Evolutionary conservation across 1,140 invertebrate species (phyloP).

Genomic region (Heliconius congener): DNA sequence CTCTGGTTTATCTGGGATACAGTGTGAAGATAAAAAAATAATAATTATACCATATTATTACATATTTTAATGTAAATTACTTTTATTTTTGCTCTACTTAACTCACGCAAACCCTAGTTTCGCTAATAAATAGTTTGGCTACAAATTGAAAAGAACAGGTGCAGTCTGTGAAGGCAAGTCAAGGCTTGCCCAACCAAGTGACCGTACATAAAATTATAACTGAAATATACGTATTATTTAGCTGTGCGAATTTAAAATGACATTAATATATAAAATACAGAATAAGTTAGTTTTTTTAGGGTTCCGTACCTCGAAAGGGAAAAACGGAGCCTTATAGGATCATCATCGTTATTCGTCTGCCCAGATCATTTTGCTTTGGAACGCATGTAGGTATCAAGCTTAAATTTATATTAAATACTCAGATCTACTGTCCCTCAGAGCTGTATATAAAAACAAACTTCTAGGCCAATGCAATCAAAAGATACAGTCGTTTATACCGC

Average conservation of each 20-base stretch:
- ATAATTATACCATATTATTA: not conserved
- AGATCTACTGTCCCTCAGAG: too few species aligned
- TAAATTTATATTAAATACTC: too few species aligned
- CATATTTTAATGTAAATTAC: not conserved
- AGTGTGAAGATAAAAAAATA: not conserved
- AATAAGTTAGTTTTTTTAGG: not conserved
- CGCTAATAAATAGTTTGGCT: conserved; percentile 19
- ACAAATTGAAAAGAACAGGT: conserved; percentile 22
- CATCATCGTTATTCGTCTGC: too few species aligned
- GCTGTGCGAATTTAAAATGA: not conserved
- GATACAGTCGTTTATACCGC: too few species aligned
- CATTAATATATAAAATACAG: not conserved
- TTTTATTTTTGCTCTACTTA: conserved; percentile 16
- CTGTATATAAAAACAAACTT: too few species aligned
- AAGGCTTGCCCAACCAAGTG: not conserved
- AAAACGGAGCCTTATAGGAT: too few species aligned
- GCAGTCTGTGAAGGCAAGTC: not conserved
- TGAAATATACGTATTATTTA: not conserved
- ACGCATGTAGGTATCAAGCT: too few species aligned
- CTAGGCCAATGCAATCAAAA: too few species aligned
- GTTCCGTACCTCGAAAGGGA: too few species aligned
- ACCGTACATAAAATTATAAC: not conserved
- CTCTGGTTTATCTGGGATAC: not conserved
- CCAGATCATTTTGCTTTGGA: too few species aligned
- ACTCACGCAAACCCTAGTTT: conserved; percentile 25